Percentiles rank a stretch among this genome's conserved stretches.
These are phyloP conservation scores for Chanos chanos DNA, from an alignment of 2,797 vertebrate species.

Conservation along the genomic window DNA sequence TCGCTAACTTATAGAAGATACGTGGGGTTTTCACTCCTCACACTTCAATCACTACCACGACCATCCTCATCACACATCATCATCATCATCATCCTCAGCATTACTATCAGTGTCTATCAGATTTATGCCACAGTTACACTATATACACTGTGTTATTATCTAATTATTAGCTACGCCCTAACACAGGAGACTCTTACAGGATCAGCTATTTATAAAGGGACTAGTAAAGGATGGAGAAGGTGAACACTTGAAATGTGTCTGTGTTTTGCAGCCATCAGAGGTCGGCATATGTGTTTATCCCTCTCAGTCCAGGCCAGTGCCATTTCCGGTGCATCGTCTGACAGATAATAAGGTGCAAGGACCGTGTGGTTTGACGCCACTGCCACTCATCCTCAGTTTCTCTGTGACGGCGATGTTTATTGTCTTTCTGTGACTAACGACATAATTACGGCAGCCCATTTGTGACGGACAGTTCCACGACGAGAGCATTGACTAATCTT, in stretches of 20 bases:
- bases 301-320: conserved; percentile 40
- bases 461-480: too few relatives aligned
- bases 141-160: too few relatives aligned
- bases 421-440: conserved; percentile 54
- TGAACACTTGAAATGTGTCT: conserved; percentile 11
- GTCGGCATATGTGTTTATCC: conserved; percentile 26
- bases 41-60: too few relatives aligned
- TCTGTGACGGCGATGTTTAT: conserved; percentile 56
- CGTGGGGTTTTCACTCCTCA: too few relatives aligned
- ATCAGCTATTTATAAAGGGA: neutral
- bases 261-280: neutral
- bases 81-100: too few relatives aligned
- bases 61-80: too few relatives aligned
- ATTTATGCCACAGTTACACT: too few relatives aligned
- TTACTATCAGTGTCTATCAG: too few relatives aligned
- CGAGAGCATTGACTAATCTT: too few relatives aligned
- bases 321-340: conserved; percentile 61
- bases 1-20: too few relatives aligned
- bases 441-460: conserved; percentile 53
- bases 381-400: conserved; percentile 43
- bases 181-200: too few relatives aligned
- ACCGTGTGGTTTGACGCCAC: conserved; percentile 36
- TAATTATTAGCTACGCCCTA: too few relatives aligned
- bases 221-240: neutral
- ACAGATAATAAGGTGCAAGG: conserved; percentile 60